phyloP scores from a whole-genome alignment of 2,113 vertebrate genomes.

The Nymphicus hollandicus region DNA sequence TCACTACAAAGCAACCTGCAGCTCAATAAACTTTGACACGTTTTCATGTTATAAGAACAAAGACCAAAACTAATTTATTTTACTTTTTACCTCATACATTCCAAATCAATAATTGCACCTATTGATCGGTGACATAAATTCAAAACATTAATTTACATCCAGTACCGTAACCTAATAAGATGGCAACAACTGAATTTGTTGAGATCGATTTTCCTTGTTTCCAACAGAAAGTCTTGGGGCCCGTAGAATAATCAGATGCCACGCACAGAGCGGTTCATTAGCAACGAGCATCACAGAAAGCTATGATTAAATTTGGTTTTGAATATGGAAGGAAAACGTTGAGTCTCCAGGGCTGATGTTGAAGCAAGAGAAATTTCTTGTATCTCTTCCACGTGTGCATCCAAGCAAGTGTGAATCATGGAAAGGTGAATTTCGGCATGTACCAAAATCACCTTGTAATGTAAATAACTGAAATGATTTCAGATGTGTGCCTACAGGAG shows the following conservation, averaged over 20 bases:
- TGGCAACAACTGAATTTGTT: conserved; percentile 66
- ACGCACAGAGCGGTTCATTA: conserved; percentile 55
- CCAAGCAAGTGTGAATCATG: rapidly evolving
- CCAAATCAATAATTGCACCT: conserved; percentile 71
- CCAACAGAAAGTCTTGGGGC: conserved; percentile 55
- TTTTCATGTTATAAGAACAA: conserved; percentile 34
- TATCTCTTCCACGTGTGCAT: neutral
- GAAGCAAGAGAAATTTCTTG: neutral
- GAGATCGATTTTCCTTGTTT: conserved; percentile 71
- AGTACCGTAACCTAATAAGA: conserved; percentile 71
- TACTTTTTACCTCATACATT: conserved; percentile 55
- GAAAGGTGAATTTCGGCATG: neutral
- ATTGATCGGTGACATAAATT: conserved; percentile 71
- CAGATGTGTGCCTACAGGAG: neutral
- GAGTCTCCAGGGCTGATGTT: neutral
- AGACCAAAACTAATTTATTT: conserved; percentile 61
- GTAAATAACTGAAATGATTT: neutral
- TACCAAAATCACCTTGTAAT: neutral
- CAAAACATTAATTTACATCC: conserved; percentile 76
- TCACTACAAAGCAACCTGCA: neutral
- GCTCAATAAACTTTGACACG: conserved; percentile 32
- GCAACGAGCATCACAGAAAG: conserved; percentile 29
- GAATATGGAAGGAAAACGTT: neutral
- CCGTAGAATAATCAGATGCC: neutral
- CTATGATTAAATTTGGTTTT: neutral